These are phyloP conservation scores for Heliocidaris tuberculata DNA, from an alignment of 35 echinoderm and acorn worm genomes.

Conservation along the genomic window DNA sequence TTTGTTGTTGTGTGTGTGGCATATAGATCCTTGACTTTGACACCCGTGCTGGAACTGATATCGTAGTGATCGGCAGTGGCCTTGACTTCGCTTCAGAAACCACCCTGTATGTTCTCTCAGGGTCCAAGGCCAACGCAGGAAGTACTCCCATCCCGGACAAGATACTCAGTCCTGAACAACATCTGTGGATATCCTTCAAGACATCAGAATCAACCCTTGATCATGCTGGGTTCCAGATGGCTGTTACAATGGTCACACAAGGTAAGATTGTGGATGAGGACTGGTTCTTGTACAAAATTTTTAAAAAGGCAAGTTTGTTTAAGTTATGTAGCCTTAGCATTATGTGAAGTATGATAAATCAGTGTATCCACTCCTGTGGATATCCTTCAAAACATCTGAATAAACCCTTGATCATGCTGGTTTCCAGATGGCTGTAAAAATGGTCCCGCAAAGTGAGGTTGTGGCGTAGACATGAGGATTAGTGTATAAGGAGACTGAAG, in stretches of 20 bases:
- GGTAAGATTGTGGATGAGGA: background rate
- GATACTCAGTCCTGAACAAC: slow-evolving; percentile 25
- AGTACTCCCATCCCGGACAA: slow-evolving; percentile 22
- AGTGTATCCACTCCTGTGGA: background rate
- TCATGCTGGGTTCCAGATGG: slow-evolving; percentile 1
- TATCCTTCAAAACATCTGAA: slow-evolving; percentile 14
- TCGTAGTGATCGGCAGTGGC: slow-evolving; percentile 37
- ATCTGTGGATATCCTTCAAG: slow-evolving; percentile 35
- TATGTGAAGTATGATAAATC: too few species aligned
- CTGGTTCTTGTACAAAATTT: too few species aligned
- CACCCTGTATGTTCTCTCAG: background rate
- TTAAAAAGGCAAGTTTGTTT: too few species aligned
- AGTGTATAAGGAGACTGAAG: too few species aligned
- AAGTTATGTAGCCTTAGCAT: too few species aligned
- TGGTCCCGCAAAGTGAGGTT: background rate
- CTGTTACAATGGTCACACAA: slow-evolving; percentile 29
- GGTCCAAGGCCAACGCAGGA: background rate
- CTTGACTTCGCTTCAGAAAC: background rate
- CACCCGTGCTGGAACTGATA: background rate
- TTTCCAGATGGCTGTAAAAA: slow-evolving; percentile 11
- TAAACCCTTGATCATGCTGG: background rate
- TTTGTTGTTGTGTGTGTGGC: too few species aligned
- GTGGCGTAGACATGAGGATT: background rate
- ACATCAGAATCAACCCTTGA: background rate
- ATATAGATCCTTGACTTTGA: slow-evolving; percentile 41